These are phyloP conservation scores for Eulemur rubriventer DNA, from an alignment of 2,797 vertebrate species.

Conservation along the genomic window DNA sequence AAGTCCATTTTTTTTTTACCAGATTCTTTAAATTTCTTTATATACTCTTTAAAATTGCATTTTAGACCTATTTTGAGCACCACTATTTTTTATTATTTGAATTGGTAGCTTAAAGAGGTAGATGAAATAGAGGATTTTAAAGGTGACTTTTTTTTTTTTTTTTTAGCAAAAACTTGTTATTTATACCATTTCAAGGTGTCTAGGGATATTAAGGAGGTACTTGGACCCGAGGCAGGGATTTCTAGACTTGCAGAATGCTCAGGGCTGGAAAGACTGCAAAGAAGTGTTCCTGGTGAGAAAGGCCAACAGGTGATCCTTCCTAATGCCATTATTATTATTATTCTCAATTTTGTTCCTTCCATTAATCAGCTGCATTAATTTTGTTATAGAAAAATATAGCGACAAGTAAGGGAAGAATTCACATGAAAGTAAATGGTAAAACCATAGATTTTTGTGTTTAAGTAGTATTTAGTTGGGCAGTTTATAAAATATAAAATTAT, in stretches of 20 bases:
- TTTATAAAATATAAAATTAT: conserved; percentile 29
- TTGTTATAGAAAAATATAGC: background rate
- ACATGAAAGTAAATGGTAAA: background rate
- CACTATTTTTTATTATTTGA: conserved; percentile 43
- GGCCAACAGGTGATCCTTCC: background rate
- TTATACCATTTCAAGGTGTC: background rate
- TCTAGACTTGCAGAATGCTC: background rate
- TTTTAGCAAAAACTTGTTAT: conserved; percentile 4
- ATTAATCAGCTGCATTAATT: conserved; percentile 55
- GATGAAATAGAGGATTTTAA: conserved; percentile 32
- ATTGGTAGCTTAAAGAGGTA: background rate
- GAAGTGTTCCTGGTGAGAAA: background rate
- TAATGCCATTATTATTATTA: background rate
- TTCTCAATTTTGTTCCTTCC: background rate
- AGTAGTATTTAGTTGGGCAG: conserved; percentile 32
- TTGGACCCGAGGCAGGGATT: background rate
- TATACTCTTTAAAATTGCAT: background rate
- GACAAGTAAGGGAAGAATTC: background rate
- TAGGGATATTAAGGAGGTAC: background rate
- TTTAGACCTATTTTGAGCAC: background rate
- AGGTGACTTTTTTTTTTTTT: conserved; percentile 22
- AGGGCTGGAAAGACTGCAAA: background rate
- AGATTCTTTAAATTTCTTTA: conserved; percentile 3
- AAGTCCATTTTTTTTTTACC: background rate
- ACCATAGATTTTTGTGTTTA: background rate